These are phyloP conservation scores for Rousettus leschenaultii DNA, from an alignment of 2,113 vertebrate genomes.

Conservation along the genomic window DNA sequence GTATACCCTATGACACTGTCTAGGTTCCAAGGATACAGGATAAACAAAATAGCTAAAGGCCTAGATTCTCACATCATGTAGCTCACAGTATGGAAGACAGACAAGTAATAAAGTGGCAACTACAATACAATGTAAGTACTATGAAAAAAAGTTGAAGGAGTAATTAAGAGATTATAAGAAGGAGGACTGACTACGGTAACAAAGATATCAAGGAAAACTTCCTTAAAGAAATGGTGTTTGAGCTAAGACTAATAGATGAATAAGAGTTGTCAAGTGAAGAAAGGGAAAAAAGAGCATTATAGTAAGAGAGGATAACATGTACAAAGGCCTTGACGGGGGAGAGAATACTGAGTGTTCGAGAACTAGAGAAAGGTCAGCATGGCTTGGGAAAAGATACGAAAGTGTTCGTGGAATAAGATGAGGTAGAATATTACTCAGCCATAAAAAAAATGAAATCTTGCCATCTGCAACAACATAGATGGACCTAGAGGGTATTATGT, in stretches of 20 bases:
- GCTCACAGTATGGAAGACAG: background rate
- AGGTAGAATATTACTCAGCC: no score
- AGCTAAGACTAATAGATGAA: background rate
- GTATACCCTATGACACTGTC: background rate
- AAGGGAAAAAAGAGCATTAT: background rate
- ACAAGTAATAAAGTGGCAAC: background rate
- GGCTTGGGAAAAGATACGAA: background rate
- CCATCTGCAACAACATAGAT: no score
- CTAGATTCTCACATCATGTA: background rate
- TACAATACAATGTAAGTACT: background rate
- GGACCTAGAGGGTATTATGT: no score
- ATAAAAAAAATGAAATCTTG: no score
- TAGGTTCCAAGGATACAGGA: background rate
- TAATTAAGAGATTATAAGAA: background rate
- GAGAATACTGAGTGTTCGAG: background rate
- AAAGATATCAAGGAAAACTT: background rate
- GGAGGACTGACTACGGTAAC: background rate
- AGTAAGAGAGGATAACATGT: background rate
- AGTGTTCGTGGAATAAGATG: background rate
- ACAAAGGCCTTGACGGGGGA: background rate
- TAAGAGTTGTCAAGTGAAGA: background rate
- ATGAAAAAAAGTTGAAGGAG: background rate
- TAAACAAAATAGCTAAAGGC: background rate
- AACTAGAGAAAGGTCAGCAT: background rate
- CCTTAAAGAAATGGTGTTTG: background rate